Base-by-base conservation (phyloP, 2,888 invertebrate species). In the Darwinula stevensoni region DNA sequence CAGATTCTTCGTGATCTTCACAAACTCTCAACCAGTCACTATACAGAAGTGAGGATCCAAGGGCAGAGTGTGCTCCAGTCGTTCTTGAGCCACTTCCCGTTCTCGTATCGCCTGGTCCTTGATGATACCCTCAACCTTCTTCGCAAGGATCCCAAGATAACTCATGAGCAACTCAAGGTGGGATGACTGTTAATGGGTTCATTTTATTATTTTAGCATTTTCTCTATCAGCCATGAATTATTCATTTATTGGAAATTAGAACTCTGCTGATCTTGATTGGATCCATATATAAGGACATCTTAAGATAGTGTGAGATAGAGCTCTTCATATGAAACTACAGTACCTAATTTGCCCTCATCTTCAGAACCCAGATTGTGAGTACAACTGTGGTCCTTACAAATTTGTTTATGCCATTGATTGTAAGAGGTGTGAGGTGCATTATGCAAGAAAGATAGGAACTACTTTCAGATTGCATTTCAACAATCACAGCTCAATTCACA, bases 111-210 rank as follows among this genome's bases (percentile, higher is more conserved):
- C 3, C 50, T 63, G 3, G 45, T 80, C 31, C 44, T 73, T 12
- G 51, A 59, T 2, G 59, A 62, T 29, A 53, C 71, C 17, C 51
- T 78, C 9, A 46, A 54, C 14, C 51, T 63, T 14, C 42, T 59
- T 14, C 41, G 43, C 18, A 45, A 48, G 29, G 67, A 65, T 44
- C 57, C 62, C 1, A 57, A 56, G 26, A 51, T 57, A 28, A 48
- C 62, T 40, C 69, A 71, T 44, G 67, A 73, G 42, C 58, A 62
- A 37, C 65, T 69, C 43, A 72, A 74, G 53, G 62, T n/a, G n/a
- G n/a, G n/a, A n/a, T n/a, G n/a, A n/a, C n/a, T n/a, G n/a, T n/a
- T n/a, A n/a, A 53, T 34, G 17, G 33, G 32, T 34, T 34, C 15
- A 39, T 36, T n/a, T 39, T 13, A 3, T 11, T 28, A 18, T 35